These are phyloP conservation scores for Lasioglossum vierecki DNA, from an alignment of 2,888 invertebrate genomes.

Conservation along the genomic window DNA sequence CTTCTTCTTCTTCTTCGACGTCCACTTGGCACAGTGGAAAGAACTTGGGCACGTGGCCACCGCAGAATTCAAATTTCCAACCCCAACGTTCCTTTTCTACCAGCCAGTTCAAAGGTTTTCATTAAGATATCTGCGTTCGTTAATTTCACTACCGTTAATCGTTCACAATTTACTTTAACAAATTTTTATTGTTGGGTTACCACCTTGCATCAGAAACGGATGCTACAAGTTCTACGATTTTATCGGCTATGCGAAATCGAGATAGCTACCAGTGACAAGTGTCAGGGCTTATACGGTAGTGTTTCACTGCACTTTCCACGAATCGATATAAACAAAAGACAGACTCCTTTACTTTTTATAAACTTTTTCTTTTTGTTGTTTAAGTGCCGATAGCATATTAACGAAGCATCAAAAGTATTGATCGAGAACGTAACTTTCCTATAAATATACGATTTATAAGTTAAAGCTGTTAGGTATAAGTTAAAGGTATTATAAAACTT, in stretches of 20 bases:
- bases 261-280: background rate
- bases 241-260: background rate
- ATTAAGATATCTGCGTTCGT: slow-evolving; percentile 56
- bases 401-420: slow-evolving; percentile 25
- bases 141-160: slow-evolving; percentile 25
- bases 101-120: slow-evolving; percentile 70
- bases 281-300: background rate
- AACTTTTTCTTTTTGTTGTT: slow-evolving; percentile 20
- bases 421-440: slow-evolving; percentile 7
- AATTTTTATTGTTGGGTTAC: slow-evolving; percentile 10
- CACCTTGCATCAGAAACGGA: slow-evolving; percentile 13
- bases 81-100: slow-evolving; percentile 62
- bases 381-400: slow-evolving; percentile 4
- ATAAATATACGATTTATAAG: slow-evolving; percentile 12
- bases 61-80: slow-evolving; percentile 66
- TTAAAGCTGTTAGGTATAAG: slow-evolving; percentile 2
- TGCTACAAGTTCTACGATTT: slow-evolving; percentile 4
- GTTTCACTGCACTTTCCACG: slow-evolving; percentile 6
- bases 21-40: slow-evolving; percentile 72
- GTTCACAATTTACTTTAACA: slow-evolving; percentile 18
- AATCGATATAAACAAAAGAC: background rate
- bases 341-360: background rate
- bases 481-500: slow-evolving; percentile 20
- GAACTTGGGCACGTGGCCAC: slow-evolving; percentile 65
- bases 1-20: slow-evolving; percentile 13